phyloP scores from a whole-genome alignment of 2,888 invertebrate species.

The Dioctria rufipes region DNA sequence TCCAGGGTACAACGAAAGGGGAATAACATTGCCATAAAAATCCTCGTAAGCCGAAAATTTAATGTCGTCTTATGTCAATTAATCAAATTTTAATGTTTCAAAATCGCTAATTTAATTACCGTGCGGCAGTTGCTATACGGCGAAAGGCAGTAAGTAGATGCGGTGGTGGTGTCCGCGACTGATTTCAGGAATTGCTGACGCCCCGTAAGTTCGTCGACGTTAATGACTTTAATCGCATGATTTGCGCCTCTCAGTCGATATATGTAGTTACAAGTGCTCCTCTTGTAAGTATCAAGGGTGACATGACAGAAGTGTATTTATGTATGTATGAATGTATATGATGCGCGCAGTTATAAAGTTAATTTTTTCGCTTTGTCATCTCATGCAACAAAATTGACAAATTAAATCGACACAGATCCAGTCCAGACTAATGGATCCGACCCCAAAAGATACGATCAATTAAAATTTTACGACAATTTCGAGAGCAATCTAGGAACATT shows the following conservation, averaged over 20 bases:
- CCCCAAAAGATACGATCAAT: slow-evolving; percentile 32
- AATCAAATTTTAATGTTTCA: slow-evolving; percentile 56
- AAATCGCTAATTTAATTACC: slow-evolving; percentile 57
- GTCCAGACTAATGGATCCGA: slow-evolving; percentile 37
- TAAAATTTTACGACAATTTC: slow-evolving; percentile 46
- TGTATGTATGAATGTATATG: background rate
- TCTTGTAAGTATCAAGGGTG: background rate
- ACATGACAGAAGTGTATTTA: background rate
- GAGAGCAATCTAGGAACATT: slow-evolving; percentile 19
- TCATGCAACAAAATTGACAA: slow-evolving; percentile 27
- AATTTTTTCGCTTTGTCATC: slow-evolving; percentile 18
- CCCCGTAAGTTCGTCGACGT: slow-evolving; percentile 2
- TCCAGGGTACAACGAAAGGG: too few relatives aligned
- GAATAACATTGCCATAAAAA: slow-evolving; percentile 12
- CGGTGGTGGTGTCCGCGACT: slow-evolving; percentile 1
- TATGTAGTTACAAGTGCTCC: slow-evolving; percentile 1
- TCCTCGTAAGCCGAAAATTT: slow-evolving; percentile 56
- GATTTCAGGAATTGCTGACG: slow-evolving; percentile 31
- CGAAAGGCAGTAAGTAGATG: background rate
- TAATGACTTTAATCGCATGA: slow-evolving; percentile 36
- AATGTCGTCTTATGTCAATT: slow-evolving; percentile 57
- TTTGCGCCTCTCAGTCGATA: slow-evolving; percentile 40
- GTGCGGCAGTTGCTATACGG: background rate
- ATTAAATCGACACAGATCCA: slow-evolving; percentile 28
- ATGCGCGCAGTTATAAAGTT: background rate